These are phyloP conservation scores for Salpingus planirostris DNA, from an alignment of 2,888 invertebrate genomes.

Conservation along the genomic window DNA sequence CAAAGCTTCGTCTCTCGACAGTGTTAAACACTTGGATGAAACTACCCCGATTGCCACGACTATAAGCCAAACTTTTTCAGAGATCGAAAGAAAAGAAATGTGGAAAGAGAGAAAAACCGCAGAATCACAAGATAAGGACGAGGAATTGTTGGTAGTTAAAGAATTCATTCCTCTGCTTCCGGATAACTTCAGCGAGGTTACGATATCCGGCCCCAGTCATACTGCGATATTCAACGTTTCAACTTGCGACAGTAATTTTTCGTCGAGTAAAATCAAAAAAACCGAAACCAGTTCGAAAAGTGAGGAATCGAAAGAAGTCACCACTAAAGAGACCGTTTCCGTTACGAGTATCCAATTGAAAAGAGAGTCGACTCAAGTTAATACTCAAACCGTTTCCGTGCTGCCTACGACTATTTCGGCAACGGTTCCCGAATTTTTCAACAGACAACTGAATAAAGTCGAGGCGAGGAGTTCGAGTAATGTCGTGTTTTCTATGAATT, in stretches of 20 bases:
- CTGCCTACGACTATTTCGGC: constrained; percentile 31
- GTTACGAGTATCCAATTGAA: constrained; percentile 52
- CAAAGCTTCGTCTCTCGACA: constrained; percentile 46
- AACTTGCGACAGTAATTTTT: constrained; percentile 1
- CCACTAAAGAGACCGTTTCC: constrained; percentile 38
- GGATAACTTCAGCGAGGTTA: constrained; percentile 17
- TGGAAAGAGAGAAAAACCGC: constrained; percentile 4
- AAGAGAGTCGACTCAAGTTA: constrained; percentile 44
- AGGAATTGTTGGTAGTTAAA: constrained; percentile 9
- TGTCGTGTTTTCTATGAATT: constrained; percentile 54
- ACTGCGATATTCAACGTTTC: constrained; percentile 25
- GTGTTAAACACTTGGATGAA: constrained; percentile 50
- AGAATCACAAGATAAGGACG: constrained; percentile 4
- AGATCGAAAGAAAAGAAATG: constrained; percentile 5
- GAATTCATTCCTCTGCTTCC: background rate
- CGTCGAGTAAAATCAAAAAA: background rate
- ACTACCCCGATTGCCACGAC: constrained; percentile 20
- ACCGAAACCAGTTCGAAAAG: constrained; percentile 3
- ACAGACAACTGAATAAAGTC: constrained; percentile 62
- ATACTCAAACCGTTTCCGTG: constrained; percentile 23
- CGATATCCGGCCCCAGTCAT: constrained; percentile 35
- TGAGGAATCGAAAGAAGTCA: constrained; percentile 22
- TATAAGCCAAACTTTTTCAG: no score
- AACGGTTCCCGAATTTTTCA: constrained; percentile 59
- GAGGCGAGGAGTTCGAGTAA: constrained; percentile 54